Conservation (phyloP, 2,797 vertebrate species). For the Oophaga sylvatica region DNA sequence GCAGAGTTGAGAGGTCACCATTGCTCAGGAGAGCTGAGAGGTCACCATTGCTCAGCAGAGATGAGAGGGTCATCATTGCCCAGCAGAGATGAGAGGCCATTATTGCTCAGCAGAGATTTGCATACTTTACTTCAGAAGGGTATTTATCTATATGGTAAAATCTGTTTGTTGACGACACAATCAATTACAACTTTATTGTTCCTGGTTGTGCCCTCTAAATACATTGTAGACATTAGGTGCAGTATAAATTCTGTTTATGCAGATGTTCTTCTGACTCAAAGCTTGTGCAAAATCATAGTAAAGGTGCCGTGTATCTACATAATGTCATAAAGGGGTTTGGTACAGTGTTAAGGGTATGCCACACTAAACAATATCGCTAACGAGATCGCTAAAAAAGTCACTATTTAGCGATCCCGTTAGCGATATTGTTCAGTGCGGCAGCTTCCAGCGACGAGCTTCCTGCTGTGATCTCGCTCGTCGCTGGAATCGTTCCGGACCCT, state of each 20-base stretch:
- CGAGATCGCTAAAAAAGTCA: no score
- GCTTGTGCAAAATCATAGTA: background rate
- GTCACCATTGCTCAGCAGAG: no score
- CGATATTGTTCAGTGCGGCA: no score
- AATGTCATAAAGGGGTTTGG: background rate
- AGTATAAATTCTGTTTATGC: background rate
- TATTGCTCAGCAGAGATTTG: background rate
- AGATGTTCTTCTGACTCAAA: background rate
- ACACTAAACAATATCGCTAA: no score
- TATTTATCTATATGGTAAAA: background rate
- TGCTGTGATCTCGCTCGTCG: no score
- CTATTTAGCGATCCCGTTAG: no score
- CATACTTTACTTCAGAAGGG: background rate
- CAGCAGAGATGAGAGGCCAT: background rate
- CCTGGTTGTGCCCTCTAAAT: background rate
- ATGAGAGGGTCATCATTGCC: no score
- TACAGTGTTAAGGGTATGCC: no score
- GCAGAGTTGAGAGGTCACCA: no score
- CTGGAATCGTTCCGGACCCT: no score
- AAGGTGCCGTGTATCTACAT: background rate
- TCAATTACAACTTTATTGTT: background rate
- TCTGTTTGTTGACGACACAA: conserved; percentile 4
- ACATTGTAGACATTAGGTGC: background rate
- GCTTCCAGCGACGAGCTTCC: no score
- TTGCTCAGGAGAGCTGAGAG: no score